Evolutionary conservation across 2,888 invertebrate genomes (phyloP).

Genomic region (Arctia plantaginis): DNA sequence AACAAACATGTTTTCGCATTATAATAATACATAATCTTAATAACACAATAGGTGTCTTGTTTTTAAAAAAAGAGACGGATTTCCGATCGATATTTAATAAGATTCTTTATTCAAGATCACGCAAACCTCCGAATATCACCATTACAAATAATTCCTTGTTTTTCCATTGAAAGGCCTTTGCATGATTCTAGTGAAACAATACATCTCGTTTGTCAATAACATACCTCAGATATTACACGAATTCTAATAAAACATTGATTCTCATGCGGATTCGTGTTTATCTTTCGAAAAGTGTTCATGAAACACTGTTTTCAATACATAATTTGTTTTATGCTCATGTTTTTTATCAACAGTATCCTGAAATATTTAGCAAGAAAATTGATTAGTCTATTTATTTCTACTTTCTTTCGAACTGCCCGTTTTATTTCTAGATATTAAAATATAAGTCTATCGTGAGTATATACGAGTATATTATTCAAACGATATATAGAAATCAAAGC

Average conservation of each 20-base stretch:
- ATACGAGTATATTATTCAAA: conserved; percentile 18
- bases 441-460: neutral
- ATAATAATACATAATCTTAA: conserved; percentile 42
- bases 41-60: conserved; percentile 41
- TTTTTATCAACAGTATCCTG: neutral
- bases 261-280: conserved; percentile 48
- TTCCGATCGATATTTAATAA: conserved; percentile 40
- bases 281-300: conserved; percentile 22
- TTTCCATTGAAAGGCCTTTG: conserved; percentile 41
- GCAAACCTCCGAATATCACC: conserved; percentile 43
- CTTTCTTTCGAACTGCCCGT: neutral
- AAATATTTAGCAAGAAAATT: neutral
- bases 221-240: conserved; percentile 45
- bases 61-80: conserved; percentile 35
- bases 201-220: conserved; percentile 53
- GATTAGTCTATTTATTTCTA: neutral
- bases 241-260: conserved; percentile 52
- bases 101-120: conserved; percentile 56
- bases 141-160: conserved; percentile 33
- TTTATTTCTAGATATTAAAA: neutral
- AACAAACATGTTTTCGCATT: conserved; percentile 40
- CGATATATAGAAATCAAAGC: conserved; percentile 41
- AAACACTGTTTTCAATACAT: conserved; percentile 19
- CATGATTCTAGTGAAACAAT: conserved; percentile 53
- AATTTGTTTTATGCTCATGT: conserved; percentile 1